A percentile compares a stretch with the other conserved stretches of the same genome.
phyloP scores from a whole-genome alignment of 2,113 vertebrate genomes.

The Festucalex cinctus region DNA sequence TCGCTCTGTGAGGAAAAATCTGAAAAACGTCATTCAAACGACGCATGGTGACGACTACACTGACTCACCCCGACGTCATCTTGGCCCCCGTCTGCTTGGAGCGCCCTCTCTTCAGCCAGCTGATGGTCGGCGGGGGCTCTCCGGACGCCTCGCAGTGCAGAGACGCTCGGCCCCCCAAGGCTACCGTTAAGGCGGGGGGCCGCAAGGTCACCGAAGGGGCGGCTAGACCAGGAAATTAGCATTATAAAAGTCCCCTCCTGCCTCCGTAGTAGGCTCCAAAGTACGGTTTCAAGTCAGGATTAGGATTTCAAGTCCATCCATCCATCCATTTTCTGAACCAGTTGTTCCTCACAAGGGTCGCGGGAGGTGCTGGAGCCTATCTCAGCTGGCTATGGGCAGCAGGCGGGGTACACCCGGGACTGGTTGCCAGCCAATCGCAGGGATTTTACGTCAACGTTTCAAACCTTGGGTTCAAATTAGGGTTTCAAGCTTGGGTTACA shows the following conservation, averaged over 20 bases:
- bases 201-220: conserved; percentile 66
- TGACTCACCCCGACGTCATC: conserved; percentile 56
- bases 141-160: conserved; percentile 72
- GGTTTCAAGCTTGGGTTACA: too few relatives aligned
- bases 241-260: too few relatives aligned
- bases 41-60: background rate
- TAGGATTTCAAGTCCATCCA: too few relatives aligned
- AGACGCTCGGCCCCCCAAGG: conserved; percentile 59
- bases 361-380: too few relatives aligned
- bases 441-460: background rate
- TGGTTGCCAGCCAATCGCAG: too few relatives aligned
- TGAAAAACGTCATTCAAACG: background rate
- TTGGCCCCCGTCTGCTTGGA: conserved; percentile 70
- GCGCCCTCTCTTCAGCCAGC: conserved; percentile 69
- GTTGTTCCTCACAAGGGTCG: too few relatives aligned
- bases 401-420: too few relatives aligned
- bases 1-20: conserved; percentile 51
- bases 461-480: background rate
- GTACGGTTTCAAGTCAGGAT: too few relatives aligned
- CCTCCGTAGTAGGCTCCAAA: too few relatives aligned
- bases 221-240: conserved; percentile 37
- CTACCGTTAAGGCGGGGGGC: conserved; percentile 60
- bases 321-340: too few relatives aligned
- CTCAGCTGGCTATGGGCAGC: too few relatives aligned
- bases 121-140: conserved; percentile 65